Conservation (phyloP, 1,140 invertebrate genomes). For the Choristoneura fumiferana region DNA sequence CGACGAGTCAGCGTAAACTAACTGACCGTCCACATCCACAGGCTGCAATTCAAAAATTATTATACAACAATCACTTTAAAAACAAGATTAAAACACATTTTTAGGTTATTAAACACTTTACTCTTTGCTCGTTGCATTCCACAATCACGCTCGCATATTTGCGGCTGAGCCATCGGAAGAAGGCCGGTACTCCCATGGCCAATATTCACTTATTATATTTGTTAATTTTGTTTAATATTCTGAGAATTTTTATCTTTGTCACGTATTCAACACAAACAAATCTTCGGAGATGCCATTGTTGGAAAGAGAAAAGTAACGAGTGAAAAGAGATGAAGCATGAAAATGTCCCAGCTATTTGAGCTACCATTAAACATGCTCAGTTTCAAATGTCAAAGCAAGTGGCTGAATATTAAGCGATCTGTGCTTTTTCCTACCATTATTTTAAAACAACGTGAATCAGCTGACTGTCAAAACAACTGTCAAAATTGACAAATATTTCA, state of each 20-base stretch:
- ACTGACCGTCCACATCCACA: conserved; percentile 80
- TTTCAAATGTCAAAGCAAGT: conserved; percentile 43
- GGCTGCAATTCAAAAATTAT: conserved; percentile 63
- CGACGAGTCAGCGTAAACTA: conserved; percentile 89
- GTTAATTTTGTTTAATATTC: conserved; percentile 27
- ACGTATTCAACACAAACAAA: conserved; percentile 76
- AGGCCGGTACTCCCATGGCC: conserved; percentile 99
- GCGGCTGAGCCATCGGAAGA: conserved; percentile 98
- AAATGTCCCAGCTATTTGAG: conserved; percentile 11
- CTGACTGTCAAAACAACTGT: neutral
- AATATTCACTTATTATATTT: conserved; percentile 22
- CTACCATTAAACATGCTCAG: neutral
- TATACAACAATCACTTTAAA: conserved; percentile 39
- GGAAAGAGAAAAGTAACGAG: conserved; percentile 24
- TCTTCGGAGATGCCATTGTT: conserved; percentile 58
- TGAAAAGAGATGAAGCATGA: conserved; percentile 20
- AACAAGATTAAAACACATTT: conserved; percentile 30
- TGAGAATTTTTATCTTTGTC: conserved; percentile 35
- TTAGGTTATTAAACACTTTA: conserved; percentile 77
- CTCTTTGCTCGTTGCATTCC: conserved; percentile 96
- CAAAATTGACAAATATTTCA: neutral
- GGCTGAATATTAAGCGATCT: neutral
- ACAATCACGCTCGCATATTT: conserved; percentile 99
- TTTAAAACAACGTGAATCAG: conserved; percentile 6
- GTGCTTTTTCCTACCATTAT: neutral